Percentiles rank a stretch among this genome's conserved stretches.
Evolutionary conservation across 2,888 invertebrate species (phyloP).

Genomic region (Eilema depressum): DNA sequence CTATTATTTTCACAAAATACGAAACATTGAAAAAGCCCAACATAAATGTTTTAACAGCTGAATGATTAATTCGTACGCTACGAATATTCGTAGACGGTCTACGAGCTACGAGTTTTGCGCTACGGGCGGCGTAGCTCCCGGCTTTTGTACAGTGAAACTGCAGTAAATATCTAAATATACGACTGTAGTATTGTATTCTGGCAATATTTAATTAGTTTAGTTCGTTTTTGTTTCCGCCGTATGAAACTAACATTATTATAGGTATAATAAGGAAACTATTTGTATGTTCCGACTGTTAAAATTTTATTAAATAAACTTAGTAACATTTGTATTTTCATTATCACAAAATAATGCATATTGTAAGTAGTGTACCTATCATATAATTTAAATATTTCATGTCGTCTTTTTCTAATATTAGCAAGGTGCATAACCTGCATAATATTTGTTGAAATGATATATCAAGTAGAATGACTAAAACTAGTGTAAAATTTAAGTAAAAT

Average conservation of each 20-base stretch:
- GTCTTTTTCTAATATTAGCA: too few species aligned
- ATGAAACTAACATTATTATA: neutral
- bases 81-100: slow-evolving; percentile 53
- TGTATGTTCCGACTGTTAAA: neutral
- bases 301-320: neutral
- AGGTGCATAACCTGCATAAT: too few species aligned
- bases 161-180: slow-evolving; percentile 16
- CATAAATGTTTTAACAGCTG: slow-evolving; percentile 46
- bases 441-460: too few species aligned
- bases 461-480: too few species aligned
- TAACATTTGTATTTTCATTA: too few species aligned
- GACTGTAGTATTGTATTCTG: neutral
- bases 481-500: too few species aligned
- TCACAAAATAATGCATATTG: too few species aligned
- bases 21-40: slow-evolving; percentile 15
- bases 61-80: slow-evolving; percentile 52
- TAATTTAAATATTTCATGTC: too few species aligned
- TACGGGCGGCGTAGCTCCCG: slow-evolving; percentile 43
- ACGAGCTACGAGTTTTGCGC: slow-evolving; percentile 41
- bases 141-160: slow-evolving; percentile 34
- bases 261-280: neutral
- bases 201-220: neutral
- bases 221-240: slow-evolving; percentile 8
- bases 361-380: too few species aligned
- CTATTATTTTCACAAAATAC: neutral